Conservation (phyloP, 30 jellyfish, hydroid and myxozoan genomes). For the Aurelia aurita complex sp. Pacific region DNA sequence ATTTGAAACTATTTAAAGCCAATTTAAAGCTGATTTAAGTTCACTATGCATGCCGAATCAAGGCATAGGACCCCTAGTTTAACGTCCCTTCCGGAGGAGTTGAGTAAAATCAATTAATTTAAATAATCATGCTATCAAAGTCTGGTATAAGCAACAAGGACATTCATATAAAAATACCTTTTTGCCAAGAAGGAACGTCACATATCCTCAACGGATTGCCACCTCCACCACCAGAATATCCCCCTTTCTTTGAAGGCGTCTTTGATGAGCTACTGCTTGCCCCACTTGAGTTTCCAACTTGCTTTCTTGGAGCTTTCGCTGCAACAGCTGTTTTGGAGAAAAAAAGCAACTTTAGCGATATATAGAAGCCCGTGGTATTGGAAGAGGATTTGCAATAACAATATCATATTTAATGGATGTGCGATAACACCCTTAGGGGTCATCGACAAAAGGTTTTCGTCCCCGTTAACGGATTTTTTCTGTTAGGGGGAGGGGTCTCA, state of each 20-base stretch:
- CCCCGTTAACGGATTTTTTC: no score
- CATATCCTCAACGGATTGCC: slow-evolving; percentile 53
- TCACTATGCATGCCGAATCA: no score
- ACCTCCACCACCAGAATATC: slow-evolving; percentile 53
- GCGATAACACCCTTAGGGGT: no score
- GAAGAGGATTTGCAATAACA: neutral
- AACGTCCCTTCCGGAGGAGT: no score
- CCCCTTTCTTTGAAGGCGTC: slow-evolving; percentile 37
- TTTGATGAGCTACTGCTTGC: slow-evolving; percentile 12
- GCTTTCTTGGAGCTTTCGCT: slow-evolving; percentile 65
- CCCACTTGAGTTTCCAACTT: slow-evolving; percentile 34
- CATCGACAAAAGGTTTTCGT: no score
- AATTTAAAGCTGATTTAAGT: no score
- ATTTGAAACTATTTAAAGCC: no score
- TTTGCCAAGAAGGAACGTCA: slow-evolving; percentile 62
- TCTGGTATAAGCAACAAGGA: neutral
- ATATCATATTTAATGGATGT: no score
- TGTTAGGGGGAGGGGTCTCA: no score
- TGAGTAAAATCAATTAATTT: no score
- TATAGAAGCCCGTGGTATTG: neutral
- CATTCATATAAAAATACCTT: slow-evolving; percentile 5
- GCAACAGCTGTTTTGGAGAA: slow-evolving; percentile 35
- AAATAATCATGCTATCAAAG: neutral
- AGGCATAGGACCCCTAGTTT: no score
- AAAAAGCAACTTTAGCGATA: neutral